phyloP scores from a whole-genome alignment of 2,888 invertebrate genomes.

The Amitus sp. region DNA sequence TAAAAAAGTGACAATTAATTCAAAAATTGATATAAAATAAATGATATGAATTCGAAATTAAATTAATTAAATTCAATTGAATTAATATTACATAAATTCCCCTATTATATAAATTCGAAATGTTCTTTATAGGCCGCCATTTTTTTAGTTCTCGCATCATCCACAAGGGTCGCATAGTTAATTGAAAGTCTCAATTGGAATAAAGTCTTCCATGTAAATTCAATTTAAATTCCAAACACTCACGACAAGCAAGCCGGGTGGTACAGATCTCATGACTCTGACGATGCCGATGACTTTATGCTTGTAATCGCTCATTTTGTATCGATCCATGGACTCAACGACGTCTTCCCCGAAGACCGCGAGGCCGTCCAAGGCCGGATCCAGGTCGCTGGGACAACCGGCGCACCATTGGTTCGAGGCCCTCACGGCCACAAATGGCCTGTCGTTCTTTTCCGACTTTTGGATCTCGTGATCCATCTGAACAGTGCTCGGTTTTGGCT shows the following conservation, averaged over 20 bases:
- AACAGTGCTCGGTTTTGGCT: background rate
- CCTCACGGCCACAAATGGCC: slow-evolving; percentile 56
- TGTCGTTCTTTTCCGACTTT: slow-evolving; percentile 52
- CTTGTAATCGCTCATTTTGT: slow-evolving; percentile 52
- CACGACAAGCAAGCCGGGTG: slow-evolving; percentile 50
- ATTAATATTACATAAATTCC: too few relatives aligned
- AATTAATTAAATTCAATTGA: too few relatives aligned
- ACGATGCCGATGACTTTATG: slow-evolving; percentile 54
- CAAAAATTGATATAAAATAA: too few relatives aligned
- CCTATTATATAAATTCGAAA: too few relatives aligned
- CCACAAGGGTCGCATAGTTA: too few relatives aligned
- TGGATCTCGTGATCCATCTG: slow-evolving; percentile 54
- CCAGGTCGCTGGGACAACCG: slow-evolving; percentile 60
- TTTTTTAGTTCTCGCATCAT: too few relatives aligned
- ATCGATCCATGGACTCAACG: slow-evolving; percentile 53
- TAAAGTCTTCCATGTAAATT: too few relatives aligned
- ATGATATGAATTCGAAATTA: too few relatives aligned
- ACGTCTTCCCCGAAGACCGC: slow-evolving; percentile 51
- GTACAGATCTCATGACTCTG: slow-evolving; percentile 54
- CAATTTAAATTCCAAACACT: background rate
- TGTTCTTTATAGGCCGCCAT: too few relatives aligned
- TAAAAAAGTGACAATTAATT: too few relatives aligned
- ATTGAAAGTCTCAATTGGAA: too few relatives aligned
- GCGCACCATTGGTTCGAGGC: slow-evolving; percentile 56
- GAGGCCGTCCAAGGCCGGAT: slow-evolving; percentile 57